These are phyloP conservation scores for Lutjanus campechanus DNA, from an alignment of 2,797 vertebrate species.

Conservation along the genomic window DNA sequence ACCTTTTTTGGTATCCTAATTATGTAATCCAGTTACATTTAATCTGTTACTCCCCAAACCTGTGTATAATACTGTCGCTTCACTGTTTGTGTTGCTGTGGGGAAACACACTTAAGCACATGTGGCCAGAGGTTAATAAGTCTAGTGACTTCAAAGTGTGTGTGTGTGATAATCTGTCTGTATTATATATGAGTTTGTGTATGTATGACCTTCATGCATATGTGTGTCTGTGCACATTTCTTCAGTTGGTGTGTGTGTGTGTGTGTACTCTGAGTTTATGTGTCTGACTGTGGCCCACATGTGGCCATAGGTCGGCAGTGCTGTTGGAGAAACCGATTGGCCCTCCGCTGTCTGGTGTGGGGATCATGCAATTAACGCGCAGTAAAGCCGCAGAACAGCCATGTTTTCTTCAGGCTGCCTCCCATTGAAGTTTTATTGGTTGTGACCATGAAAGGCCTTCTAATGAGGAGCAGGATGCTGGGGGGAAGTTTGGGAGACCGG, in stretches of 20 bases:
- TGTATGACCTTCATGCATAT: conserved; percentile 48
- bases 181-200: conserved; percentile 57
- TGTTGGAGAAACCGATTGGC: conserved; percentile 64
- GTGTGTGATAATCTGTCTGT: conserved; percentile 38
- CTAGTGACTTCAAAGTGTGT: conserved; percentile 52
- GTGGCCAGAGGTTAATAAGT: conserved; percentile 74
- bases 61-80: conserved; percentile 26
- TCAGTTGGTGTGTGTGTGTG: not conserved
- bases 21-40: too few species aligned
- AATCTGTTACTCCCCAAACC: too few species aligned
- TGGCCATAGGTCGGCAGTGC: conserved; percentile 71
- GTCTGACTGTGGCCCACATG: conserved; percentile 74
- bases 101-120: conserved; percentile 56
- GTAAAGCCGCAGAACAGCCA: conserved; percentile 76
- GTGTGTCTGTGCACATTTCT: conserved; percentile 28
- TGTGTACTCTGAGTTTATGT: conserved; percentile 67
- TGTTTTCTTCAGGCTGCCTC: conserved; percentile 79
- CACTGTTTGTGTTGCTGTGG: conserved; percentile 38
- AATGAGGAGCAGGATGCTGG: conserved; percentile 84
- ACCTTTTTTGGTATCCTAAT: too few species aligned
- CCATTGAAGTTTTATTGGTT: conserved; percentile 86
- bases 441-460: conserved; percentile 85
- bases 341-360: conserved; percentile 69
- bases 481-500: conserved; percentile 65
- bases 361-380: conserved; percentile 80